A percentile compares a stretch with the other conserved stretches of the same genome.
These are phyloP conservation scores for Cladopsammia gracilis DNA, from an alignment of 64 coral and sea anemone species.

Conservation along the genomic window DNA sequence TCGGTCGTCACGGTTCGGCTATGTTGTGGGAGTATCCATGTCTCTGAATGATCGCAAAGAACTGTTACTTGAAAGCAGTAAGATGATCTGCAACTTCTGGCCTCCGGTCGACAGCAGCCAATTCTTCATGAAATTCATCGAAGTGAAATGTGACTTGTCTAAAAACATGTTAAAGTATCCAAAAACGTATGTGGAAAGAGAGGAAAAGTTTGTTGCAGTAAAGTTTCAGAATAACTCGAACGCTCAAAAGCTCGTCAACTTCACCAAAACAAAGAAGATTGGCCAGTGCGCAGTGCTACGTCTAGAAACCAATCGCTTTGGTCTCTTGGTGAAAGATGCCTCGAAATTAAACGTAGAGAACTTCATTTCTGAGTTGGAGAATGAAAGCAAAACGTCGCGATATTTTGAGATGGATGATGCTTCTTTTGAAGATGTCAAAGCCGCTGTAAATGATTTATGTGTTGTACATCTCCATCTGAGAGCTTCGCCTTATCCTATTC, in stretches of 20 bases:
- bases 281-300: conserved; percentile 13
- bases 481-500: conserved; percentile 78
- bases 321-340: conserved; percentile 14
- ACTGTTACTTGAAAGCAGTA: conserved; percentile 19
- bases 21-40: conserved; percentile 65
- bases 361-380: conserved; percentile 34
- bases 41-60: conserved; percentile 20
- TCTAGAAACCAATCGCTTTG: conserved; percentile 49
- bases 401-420: neutral
- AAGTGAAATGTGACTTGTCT: conserved; percentile 38
- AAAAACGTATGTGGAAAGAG: neutral
- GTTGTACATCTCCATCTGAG: conserved; percentile 67
- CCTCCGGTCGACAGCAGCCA: conserved; percentile 68
- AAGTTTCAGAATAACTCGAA: neutral
- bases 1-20: conserved; percentile 45
- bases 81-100: conserved; percentile 67
- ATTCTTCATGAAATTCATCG: conserved; percentile 67
- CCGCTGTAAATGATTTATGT: conserved; percentile 22
- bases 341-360: conserved; percentile 42
- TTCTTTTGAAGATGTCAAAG: conserved; percentile 27
- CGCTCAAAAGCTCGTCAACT: neutral
- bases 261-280: neutral
- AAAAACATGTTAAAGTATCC: conserved; percentile 58
- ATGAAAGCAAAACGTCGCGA: conserved; percentile 26
- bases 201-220: conserved; percentile 20